These are phyloP conservation scores for Acyrthosiphon pisum DNA, from an alignment of 1,140 invertebrate genomes.

Conservation along the genomic window DNA sequence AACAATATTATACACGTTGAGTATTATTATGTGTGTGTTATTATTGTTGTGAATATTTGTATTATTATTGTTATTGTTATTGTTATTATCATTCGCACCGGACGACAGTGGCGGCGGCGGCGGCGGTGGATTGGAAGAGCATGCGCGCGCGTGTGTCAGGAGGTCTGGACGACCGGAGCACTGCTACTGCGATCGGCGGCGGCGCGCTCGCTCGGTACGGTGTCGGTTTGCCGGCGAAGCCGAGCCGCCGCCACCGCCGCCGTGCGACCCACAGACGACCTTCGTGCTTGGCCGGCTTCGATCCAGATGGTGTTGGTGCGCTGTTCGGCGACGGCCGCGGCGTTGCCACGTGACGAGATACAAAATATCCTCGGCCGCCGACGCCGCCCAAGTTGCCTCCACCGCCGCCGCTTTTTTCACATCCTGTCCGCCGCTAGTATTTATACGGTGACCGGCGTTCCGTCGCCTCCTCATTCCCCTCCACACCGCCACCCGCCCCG, in stretches of 20 bases:
- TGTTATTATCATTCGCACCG: constrained; percentile 17
- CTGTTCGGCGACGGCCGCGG: constrained; percentile 33
- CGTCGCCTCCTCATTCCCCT: neutral
- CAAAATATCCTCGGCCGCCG: constrained; percentile 40
- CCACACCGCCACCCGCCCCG: neutral
- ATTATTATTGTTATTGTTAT: neutral
- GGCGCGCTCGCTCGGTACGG: neutral
- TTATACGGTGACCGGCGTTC: neutral
- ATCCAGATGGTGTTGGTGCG: constrained; percentile 55
- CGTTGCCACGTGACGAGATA: constrained; percentile 55
- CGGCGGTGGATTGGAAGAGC: neutral
- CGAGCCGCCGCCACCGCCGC: constrained; percentile 23
- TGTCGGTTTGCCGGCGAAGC: constrained; percentile 25
- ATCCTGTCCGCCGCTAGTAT: neutral
- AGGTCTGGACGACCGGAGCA: constrained; percentile 49
- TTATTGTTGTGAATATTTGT: neutral
- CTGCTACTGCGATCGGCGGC: constrained; percentile 45
- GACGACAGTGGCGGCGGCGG: neutral
- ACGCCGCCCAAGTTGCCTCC: constrained; percentile 42
- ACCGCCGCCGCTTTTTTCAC: constrained; percentile 32
- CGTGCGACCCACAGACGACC: constrained; percentile 56
- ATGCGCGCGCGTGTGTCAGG: neutral
- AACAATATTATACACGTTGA: neutral
- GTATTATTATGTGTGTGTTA: neutral
- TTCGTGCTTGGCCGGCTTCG: constrained; percentile 56